A percentile compares a stretch with the other conserved stretches of the same genome.
Conservation (phyloP, 2,888 invertebrate genomes). For the Pomacea canaliculata region DNA sequence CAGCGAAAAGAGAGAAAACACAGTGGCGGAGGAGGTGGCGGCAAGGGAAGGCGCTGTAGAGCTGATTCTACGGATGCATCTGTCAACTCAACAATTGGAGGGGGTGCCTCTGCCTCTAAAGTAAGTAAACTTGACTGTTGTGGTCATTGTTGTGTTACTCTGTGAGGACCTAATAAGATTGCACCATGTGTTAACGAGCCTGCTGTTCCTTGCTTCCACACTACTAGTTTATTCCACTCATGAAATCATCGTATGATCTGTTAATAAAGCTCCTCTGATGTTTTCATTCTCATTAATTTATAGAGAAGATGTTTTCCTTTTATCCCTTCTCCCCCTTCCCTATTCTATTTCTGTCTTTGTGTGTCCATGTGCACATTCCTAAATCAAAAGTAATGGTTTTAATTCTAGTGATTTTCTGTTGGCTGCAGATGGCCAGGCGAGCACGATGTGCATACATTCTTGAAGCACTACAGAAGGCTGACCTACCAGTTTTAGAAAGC, state of each 20-base stretch:
- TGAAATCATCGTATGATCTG: too few species aligned
- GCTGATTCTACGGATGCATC: constrained; percentile 53
- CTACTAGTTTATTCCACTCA: too few species aligned
- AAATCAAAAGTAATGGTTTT: too few species aligned
- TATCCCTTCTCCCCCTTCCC: too few species aligned
- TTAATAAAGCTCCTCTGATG: too few species aligned
- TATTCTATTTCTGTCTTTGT: too few species aligned
- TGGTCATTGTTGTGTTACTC: neutral
- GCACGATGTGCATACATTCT: constrained; percentile 50
- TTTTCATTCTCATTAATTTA: too few species aligned
- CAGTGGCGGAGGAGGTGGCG: constrained; percentile 38
- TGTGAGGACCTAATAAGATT: too few species aligned
- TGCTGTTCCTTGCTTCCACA: too few species aligned
- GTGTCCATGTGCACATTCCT: too few species aligned
- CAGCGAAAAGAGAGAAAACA: constrained; percentile 61
- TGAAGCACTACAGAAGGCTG: constrained; percentile 59
- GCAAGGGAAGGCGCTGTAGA: constrained; percentile 46
- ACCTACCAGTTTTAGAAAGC: constrained; percentile 58
- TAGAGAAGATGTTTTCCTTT: too few species aligned
- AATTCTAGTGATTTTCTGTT: constrained; percentile 10
- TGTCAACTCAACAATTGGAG: constrained; percentile 50
- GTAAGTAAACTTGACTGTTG: constrained; percentile 31
- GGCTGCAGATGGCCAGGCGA: constrained; percentile 48
- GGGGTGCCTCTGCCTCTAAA: constrained; percentile 51
- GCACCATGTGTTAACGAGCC: too few species aligned